Evolutionary conservation across 2,113 vertebrate genomes (phyloP).

Genomic region (Alligator sinensis): DNA sequence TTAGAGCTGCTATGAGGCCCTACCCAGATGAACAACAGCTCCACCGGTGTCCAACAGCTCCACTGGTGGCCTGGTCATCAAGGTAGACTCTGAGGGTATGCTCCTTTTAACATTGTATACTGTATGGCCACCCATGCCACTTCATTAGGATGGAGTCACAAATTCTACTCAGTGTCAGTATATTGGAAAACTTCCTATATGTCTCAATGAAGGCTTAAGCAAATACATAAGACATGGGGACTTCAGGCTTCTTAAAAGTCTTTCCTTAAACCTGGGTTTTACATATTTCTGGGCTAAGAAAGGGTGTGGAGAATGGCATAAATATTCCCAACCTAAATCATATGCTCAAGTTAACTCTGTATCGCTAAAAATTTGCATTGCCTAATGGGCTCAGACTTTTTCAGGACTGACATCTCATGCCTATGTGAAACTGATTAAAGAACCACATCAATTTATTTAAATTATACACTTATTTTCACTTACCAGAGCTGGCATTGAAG

Average conservation of each 20-base stretch:
- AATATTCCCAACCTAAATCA: not conserved
- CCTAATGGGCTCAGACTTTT: not conserved
- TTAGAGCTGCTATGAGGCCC: no score
- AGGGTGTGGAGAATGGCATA: not conserved
- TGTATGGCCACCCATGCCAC: not conserved
- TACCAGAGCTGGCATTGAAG: slow-evolving; percentile 88
- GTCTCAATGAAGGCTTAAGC: not conserved
- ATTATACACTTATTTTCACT: slow-evolving; percentile 43
- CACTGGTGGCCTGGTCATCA: not conserved
- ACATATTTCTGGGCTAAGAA: not conserved
- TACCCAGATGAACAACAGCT: no score
- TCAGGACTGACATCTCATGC: not conserved
- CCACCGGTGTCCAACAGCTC: not conserved
- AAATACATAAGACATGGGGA: not conserved
- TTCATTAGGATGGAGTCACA: not conserved
- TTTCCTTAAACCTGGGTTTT: not conserved
- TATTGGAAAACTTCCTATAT: not conserved
- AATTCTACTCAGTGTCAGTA: not conserved
- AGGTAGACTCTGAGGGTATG: not conserved
- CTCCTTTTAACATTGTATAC: not conserved
- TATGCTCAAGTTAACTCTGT: not conserved
- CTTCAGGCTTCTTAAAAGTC: not conserved
- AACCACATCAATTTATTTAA: not conserved
- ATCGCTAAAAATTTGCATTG: not conserved
- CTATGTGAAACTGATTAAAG: not conserved